Conservation (phyloP, 1,140 invertebrate species). For the Acromyrmex heyeri region DNA sequence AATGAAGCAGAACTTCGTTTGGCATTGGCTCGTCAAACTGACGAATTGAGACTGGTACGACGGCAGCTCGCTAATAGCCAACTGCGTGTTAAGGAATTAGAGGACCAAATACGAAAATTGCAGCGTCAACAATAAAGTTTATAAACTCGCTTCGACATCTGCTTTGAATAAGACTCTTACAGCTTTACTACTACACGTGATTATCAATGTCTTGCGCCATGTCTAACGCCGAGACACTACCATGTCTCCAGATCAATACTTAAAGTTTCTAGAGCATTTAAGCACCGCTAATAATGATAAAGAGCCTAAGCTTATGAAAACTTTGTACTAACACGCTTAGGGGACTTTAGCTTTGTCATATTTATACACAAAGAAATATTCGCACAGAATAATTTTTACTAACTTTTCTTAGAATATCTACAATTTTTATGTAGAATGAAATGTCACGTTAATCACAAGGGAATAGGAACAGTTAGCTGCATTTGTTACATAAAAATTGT, state of each 20-base stretch:
- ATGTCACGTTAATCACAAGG: conserved; percentile 40
- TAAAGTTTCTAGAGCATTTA: conserved; percentile 43
- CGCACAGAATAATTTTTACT: background rate
- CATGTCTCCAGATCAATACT: conserved; percentile 43
- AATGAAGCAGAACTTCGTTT: conserved; percentile 89
- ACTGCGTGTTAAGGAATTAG: conserved; percentile 91
- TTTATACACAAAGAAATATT: conserved; percentile 30
- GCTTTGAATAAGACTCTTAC: conserved; percentile 60
- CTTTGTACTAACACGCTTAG: conserved; percentile 41
- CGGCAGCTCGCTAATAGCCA: conserved; percentile 92
- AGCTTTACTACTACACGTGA: conserved; percentile 65
- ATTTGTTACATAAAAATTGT: conserved; percentile 69
- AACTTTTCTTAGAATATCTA: conserved; percentile 1
- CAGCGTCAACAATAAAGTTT: conserved; percentile 81
- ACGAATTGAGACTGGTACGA: conserved; percentile 91
- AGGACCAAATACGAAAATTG: conserved; percentile 90
- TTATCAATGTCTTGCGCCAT: conserved; percentile 3
- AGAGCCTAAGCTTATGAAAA: conserved; percentile 55
- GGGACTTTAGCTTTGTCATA: conserved; percentile 12
- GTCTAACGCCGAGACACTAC: no score
- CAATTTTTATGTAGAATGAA: conserved; percentile 26
- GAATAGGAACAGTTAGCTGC: conserved; percentile 40
- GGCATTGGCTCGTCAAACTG: conserved; percentile 92
- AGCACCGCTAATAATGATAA: conserved; percentile 23
- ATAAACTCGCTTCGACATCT: conserved; percentile 2